Percentiles rank a stretch among this genome's conserved stretches.
Conservation (phyloP, 2,797 vertebrate genomes). For the Anguilla obscura region DNA sequence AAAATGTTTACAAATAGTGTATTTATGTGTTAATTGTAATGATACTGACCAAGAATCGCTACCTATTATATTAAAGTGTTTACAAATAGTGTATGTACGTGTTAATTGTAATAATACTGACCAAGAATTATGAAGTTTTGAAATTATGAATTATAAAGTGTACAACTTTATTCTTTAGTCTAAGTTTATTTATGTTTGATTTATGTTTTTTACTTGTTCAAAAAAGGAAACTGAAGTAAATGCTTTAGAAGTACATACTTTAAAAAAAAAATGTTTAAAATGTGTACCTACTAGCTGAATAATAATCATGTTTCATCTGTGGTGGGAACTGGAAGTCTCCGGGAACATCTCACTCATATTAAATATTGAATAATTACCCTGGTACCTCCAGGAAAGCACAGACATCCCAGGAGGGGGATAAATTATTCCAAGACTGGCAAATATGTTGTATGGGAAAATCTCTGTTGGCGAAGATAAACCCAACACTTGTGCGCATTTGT, state of each 20-base stretch:
- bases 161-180: no score
- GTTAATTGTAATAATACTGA: no score
- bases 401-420: neutral
- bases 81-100: no score
- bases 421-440: conserved; percentile 3
- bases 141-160: no score
- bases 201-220: neutral
- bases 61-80: no score
- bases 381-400: neutral
- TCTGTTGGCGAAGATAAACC: neutral
- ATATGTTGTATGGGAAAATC: neutral
- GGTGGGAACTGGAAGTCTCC: neutral
- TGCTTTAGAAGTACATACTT: neutral
- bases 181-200: no score
- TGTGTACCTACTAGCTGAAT: neutral
- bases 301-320: neutral
- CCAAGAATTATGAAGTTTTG: no score
- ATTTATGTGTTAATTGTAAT: no score
- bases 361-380: neutral
- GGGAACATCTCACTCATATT: neutral
- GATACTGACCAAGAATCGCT: no score
- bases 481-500: neutral
- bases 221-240: neutral
- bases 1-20: no score
- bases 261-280: neutral